Percentiles rank a stretch among this genome's conserved stretches.
Conservation (phyloP, 2,797 vertebrate genomes). For the Cryptoprocta ferox region DNA sequence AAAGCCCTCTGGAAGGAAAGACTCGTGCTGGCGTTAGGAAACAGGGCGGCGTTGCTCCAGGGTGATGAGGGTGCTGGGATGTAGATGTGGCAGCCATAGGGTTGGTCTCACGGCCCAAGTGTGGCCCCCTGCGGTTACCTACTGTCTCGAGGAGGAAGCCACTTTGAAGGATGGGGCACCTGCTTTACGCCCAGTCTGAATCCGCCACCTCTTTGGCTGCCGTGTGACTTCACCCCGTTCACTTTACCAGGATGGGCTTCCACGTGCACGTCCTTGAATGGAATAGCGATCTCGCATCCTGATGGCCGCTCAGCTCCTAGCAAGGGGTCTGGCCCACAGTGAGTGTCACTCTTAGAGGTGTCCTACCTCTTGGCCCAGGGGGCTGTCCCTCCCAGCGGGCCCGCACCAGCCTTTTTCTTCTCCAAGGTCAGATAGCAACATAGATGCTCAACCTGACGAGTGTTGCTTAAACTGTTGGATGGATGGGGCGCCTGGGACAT, state of each 20-base stretch:
- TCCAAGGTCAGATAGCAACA: not conserved
- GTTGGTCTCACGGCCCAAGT: rapidly evolving
- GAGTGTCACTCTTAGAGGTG: rapidly evolving
- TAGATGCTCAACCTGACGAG: not conserved
- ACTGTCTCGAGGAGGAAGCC: not conserved
- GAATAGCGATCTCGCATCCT: rapidly evolving
- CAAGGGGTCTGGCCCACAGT: not conserved
- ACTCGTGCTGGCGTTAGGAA: rapidly evolving
- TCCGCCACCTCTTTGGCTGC: rapidly evolving
- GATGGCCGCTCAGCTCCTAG: not conserved
- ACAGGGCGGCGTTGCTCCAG: rapidly evolving
- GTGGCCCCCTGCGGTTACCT: rapidly evolving
- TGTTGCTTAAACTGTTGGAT: not conserved
- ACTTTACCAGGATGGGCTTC: not conserved
- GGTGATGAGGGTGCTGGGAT: rapidly evolving
- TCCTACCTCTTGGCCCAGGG: rapidly evolving
- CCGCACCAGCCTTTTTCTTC: not conserved
- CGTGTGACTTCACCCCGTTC: not conserved
- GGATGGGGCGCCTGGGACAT: too few relatives aligned
- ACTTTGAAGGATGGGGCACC: not conserved
- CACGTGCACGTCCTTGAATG: rapidly evolving
- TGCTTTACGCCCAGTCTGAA: not conserved
- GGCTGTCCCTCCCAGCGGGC: not conserved
- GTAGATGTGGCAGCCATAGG: rapidly evolving
- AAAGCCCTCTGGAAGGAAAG: not conserved